Conservation (phyloP, 2,888 invertebrate species). For the Synergus japonicus region DNA sequence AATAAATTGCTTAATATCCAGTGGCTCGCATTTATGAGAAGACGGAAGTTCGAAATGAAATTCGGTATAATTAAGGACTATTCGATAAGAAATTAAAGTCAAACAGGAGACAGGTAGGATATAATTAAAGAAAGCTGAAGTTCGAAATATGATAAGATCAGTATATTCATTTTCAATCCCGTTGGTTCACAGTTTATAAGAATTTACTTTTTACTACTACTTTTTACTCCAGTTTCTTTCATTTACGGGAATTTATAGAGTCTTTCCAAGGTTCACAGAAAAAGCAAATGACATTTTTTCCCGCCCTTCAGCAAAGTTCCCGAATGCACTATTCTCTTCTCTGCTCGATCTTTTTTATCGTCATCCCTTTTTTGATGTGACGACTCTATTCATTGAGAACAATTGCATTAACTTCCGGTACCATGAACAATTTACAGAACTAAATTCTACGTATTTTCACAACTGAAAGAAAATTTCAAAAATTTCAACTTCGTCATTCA, state of each 20-base stretch:
- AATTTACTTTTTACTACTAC: background rate
- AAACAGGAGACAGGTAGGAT: background rate
- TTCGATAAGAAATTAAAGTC: too few relatives aligned
- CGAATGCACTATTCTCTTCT: background rate
- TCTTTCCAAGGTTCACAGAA: background rate
- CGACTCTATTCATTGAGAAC: conserved; percentile 8
- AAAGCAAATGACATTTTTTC: background rate
- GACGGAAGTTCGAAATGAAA: background rate
- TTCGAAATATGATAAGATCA: too few relatives aligned
- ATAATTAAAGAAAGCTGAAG: background rate
- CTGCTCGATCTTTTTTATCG: background rate
- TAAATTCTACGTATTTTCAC: background rate
- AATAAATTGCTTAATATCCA: conserved; percentile 21
- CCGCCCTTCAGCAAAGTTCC: background rate
- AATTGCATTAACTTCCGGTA: background rate
- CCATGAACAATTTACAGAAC: conserved; percentile 6
- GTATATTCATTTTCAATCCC: too few relatives aligned
- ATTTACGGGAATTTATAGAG: background rate
- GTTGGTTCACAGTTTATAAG: too few relatives aligned
- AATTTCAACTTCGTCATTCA: too few relatives aligned
- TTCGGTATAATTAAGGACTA: background rate
- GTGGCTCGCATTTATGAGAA: background rate
- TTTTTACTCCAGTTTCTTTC: background rate
- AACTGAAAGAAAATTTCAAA: background rate
- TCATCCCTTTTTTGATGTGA: background rate